A percentile compares a stretch with the other conserved stretches of the same genome.
phyloP scores from a whole-genome alignment of 1,140 invertebrate genomes.

The Hypsibius dujardini region DNA sequence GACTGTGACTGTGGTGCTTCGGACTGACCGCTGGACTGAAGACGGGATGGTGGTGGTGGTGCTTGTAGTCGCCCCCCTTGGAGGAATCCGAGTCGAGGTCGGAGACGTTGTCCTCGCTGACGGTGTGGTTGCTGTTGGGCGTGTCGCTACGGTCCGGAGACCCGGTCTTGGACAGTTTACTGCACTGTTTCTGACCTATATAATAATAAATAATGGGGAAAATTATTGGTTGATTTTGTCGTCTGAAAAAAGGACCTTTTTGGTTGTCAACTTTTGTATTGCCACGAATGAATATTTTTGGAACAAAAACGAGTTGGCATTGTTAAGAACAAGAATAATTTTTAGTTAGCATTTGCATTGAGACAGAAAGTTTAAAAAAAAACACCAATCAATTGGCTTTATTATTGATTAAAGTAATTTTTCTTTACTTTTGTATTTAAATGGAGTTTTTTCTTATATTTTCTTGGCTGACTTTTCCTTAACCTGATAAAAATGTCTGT shows the following conservation, averaged over 20 bases:
- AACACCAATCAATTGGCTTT: too few species aligned
- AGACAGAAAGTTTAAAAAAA: too few species aligned
- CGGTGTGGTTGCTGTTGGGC: constrained; percentile 10
- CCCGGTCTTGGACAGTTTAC: neutral
- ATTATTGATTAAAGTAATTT: too few species aligned
- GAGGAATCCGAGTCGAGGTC: constrained; percentile 10
- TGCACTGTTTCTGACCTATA: neutral
- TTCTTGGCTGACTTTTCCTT: too few species aligned
- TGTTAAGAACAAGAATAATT: neutral
- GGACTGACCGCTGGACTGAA: neutral
- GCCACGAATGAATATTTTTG: neutral
- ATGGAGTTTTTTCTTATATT: too few species aligned
- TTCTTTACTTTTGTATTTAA: too few species aligned
- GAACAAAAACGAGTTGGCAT: neutral
- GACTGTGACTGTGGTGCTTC: too few species aligned
- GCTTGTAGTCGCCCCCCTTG: neutral
- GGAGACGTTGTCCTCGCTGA: constrained; percentile 4
- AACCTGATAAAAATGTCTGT: too few species aligned
- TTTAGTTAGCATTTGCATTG: too few species aligned
- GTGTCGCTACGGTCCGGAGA: neutral
- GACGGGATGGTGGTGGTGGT: neutral
- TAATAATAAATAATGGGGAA: neutral
- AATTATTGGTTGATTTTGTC: neutral
- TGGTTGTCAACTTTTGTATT: neutral
- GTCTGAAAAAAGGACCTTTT: neutral